phyloP scores from a whole-genome alignment of 1,140 invertebrate genomes.

The Drosophila insularis region DNA sequence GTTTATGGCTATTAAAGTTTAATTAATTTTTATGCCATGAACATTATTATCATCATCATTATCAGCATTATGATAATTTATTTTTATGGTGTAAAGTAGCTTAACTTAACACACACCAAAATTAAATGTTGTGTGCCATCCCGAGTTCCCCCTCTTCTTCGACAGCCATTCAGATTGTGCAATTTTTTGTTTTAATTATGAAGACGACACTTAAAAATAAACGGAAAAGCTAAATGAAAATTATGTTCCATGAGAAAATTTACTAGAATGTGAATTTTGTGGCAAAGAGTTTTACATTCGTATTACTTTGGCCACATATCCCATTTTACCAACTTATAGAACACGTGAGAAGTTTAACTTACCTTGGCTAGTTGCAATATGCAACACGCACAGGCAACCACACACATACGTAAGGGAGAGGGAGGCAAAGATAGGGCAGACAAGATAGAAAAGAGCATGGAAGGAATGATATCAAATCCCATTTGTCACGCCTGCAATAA shows the following conservation, averaged over 20 bases:
- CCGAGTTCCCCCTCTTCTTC: neutral
- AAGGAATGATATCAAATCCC: slow-evolving; percentile 36
- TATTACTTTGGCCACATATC: slow-evolving; percentile 37
- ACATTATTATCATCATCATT: slow-evolving; percentile 1
- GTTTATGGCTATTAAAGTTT: slow-evolving; percentile 54
- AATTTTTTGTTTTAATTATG: slow-evolving; percentile 4
- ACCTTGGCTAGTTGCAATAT: neutral
- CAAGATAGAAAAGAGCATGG: neutral
- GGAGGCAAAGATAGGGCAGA: neutral
- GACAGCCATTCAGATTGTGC: neutral
- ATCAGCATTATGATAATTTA: slow-evolving; percentile 1
- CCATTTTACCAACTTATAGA: neutral
- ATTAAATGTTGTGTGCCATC: neutral
- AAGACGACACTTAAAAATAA: neutral
- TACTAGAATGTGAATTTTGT: neutral
- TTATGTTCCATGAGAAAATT: neutral
- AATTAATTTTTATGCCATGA: slow-evolving; percentile 43
- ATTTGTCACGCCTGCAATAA: slow-evolving; percentile 71
- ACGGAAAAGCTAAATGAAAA: neutral
- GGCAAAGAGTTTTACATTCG: slow-evolving; percentile 29
- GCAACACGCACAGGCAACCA: neutral
- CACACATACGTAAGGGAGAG: neutral
- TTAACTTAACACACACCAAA: slow-evolving; percentile 4
- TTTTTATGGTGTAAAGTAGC: slow-evolving; percentile 5
- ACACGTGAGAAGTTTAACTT: neutral